Conservation (phyloP, 2,888 invertebrate species). For the Spisula solida region DNA sequence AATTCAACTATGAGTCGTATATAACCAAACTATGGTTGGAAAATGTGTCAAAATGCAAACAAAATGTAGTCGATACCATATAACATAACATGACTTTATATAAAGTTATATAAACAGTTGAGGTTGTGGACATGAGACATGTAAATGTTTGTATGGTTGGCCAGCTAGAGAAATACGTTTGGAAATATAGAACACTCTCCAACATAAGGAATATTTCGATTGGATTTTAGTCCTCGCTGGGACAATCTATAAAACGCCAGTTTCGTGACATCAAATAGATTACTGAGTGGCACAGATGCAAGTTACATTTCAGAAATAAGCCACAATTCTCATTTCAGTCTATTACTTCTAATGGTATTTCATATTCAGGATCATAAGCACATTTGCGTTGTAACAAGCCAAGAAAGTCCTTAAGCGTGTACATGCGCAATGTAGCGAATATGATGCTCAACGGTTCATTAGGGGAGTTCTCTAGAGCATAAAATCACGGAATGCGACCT, state of each 20-base stretch:
- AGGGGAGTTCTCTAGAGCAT: not conserved
- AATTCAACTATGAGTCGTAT: too few species aligned
- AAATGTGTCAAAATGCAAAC: too few species aligned
- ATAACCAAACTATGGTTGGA: too few species aligned
- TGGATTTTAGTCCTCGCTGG: too few species aligned
- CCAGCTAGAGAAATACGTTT: too few species aligned
- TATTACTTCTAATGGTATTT: not conserved
- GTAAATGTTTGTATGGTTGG: too few species aligned
- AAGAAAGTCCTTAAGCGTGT: not conserved
- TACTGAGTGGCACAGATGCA: not conserved
- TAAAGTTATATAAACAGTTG: too few species aligned
- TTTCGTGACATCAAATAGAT: not conserved
- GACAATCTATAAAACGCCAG: not conserved
- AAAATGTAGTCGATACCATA: too few species aligned
- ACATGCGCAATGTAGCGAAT: not conserved
- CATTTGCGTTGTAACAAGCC: not conserved
- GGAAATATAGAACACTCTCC: too few species aligned
- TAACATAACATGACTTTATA: too few species aligned
- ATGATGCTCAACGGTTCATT: not conserved
- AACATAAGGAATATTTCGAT: too few species aligned
- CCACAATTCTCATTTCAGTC: not conserved
- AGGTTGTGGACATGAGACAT: too few species aligned
- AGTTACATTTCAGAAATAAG: not conserved
- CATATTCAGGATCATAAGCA: not conserved
- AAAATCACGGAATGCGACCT: not conserved